These are phyloP conservation scores for Syngnathus rostellatus DNA, from an alignment of 2,797 vertebrate genomes.

Conservation along the genomic window DNA sequence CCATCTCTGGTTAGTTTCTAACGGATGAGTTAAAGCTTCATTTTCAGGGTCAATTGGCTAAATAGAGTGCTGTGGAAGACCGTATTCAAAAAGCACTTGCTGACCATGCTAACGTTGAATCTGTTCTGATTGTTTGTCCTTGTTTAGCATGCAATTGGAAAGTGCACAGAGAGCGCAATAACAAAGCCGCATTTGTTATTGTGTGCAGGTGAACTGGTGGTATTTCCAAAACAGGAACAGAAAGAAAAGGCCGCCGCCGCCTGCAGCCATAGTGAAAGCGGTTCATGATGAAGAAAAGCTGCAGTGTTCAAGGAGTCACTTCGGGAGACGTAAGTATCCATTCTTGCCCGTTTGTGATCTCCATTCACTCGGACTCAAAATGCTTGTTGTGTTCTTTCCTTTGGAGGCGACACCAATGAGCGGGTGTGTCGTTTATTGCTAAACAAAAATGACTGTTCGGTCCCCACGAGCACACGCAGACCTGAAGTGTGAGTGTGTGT, in stretches of 20 bases:
- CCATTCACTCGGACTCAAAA: slow-evolving; percentile 10
- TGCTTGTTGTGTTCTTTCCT: slow-evolving; percentile 8
- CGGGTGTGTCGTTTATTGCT: slow-evolving; percentile 55
- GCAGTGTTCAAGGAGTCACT: slow-evolving; percentile 80
- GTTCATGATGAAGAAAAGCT: slow-evolving; percentile 89
- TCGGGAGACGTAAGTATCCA: slow-evolving; percentile 77
- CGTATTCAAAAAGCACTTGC: too few relatives aligned
- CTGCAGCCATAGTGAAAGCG: slow-evolving; percentile 11
- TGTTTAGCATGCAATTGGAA: not conserved
- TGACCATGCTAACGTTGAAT: too few relatives aligned
- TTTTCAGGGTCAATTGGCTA: too few relatives aligned
- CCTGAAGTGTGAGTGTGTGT: slow-evolving; percentile 5
- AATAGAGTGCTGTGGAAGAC: too few relatives aligned
- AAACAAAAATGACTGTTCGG: slow-evolving; percentile 59
- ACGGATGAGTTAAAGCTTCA: too few relatives aligned
- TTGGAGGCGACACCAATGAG: slow-evolving; percentile 15
- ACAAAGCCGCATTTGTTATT: not conserved
- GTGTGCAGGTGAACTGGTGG: slow-evolving; percentile 39
- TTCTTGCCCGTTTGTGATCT: slow-evolving; percentile 18
- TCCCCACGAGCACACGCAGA: slow-evolving; percentile 40
- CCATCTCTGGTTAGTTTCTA: too few relatives aligned
- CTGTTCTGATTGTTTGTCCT: too few relatives aligned
- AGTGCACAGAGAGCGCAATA: not conserved
- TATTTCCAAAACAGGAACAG: slow-evolving; percentile 26
- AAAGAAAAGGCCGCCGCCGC: slow-evolving; percentile 13